Evolutionary conservation across 1,140 invertebrate genomes (phyloP).

Genomic region (Linepithema humile): DNA sequence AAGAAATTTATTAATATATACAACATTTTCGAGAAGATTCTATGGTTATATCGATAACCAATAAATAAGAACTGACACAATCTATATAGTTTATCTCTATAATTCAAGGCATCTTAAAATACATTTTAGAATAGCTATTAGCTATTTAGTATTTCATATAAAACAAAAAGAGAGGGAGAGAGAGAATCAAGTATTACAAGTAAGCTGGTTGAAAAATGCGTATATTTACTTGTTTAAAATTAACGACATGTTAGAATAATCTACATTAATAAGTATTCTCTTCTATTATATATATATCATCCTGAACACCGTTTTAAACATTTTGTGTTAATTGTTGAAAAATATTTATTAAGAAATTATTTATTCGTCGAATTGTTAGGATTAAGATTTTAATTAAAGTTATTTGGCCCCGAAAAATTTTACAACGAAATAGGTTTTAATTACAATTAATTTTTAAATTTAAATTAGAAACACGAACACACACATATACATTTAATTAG

Average conservation of each 20-base stretch:
- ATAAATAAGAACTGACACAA: too few relatives aligned
- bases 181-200: neutral
- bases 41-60: too few relatives aligned
- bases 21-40: too few relatives aligned
- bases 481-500: conserved; percentile 17
- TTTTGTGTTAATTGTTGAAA: conserved; percentile 14
- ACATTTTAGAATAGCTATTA: neutral
- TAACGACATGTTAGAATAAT: conserved; percentile 20
- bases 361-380: neutral
- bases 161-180: too few relatives aligned
- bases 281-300: neutral
- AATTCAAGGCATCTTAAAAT: neutral
- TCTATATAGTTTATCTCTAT: neutral
- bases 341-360: neutral
- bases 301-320: too few relatives aligned
- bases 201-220: neutral
- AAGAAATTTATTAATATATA: neutral
- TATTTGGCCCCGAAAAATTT: neutral
- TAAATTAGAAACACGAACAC: neutral
- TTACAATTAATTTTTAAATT: neutral
- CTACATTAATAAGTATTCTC: neutral
- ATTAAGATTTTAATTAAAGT: neutral
- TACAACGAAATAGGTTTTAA: neutral
- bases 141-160: too few relatives aligned
- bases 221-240: conserved; percentile 31